A percentile compares a stretch with the other conserved stretches of the same genome.
phyloP scores from a whole-genome alignment of 2,797 vertebrate genomes.

The Carapus acus region DNA sequence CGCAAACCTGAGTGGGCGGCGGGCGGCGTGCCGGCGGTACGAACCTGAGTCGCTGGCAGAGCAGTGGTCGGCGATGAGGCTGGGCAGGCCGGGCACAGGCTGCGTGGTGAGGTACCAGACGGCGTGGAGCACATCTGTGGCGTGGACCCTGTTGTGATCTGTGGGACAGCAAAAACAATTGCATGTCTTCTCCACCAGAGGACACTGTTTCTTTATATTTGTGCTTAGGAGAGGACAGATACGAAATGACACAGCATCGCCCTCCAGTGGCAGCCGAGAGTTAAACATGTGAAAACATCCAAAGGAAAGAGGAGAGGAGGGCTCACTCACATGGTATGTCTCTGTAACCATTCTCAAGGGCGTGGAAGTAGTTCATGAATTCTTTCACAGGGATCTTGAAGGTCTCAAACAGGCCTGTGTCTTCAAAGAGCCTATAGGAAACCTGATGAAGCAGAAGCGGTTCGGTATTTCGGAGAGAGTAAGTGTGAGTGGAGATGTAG shows the following conservation, averaged over 20 bases:
- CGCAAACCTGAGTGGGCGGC: too few relatives aligned
- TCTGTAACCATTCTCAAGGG: slow-evolving; percentile 95
- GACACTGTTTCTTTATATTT: slow-evolving; percentile 33
- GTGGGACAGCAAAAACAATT: slow-evolving; percentile 35
- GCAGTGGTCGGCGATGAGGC: slow-evolving; percentile 79
- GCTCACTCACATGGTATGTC: slow-evolving; percentile 92
- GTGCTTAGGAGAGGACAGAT: too few relatives aligned
- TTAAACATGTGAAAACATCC: too few relatives aligned
- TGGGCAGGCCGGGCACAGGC: slow-evolving; percentile 86
- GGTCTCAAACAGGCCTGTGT: slow-evolving; percentile 91
- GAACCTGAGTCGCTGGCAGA: slow-evolving; percentile 90
- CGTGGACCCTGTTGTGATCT: slow-evolving; percentile 98
- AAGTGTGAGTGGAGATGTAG: too few relatives aligned
- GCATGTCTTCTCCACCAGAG: slow-evolving; percentile 42
- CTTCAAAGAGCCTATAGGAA: slow-evolving; percentile 94
- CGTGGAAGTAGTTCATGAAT: slow-evolving; percentile 99
- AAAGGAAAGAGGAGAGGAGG: background rate
- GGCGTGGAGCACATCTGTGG: slow-evolving; percentile 96
- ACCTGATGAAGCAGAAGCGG: too few relatives aligned
- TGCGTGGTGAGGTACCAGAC: slow-evolving; percentile 98
- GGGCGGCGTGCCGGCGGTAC: background rate
- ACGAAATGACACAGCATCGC: slow-evolving; percentile 11
- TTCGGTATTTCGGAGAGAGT: too few relatives aligned
- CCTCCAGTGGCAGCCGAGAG: slow-evolving; percentile 54
- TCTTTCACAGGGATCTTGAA: slow-evolving; percentile 95